Conservation (phyloP, 1,140 invertebrate genomes). For the Periplaneta americana region DNA sequence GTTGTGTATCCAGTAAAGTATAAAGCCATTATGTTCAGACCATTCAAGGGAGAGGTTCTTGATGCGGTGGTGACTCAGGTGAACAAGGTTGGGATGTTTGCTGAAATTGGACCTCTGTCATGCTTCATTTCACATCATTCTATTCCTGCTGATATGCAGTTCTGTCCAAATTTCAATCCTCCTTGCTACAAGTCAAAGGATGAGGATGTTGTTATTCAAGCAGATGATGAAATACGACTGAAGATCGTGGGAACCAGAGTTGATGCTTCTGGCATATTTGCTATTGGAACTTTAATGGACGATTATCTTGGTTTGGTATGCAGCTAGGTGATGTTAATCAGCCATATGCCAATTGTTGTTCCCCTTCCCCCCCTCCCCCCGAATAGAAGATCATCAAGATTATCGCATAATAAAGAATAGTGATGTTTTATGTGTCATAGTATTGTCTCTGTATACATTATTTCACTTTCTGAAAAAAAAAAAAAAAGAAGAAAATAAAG, state of each 20-base stretch:
- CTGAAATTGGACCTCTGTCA: slow-evolving; percentile 97
- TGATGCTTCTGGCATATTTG: slow-evolving; percentile 92
- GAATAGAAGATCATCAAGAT: too few relatives aligned
- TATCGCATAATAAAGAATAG: too few relatives aligned
- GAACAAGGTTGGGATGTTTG: slow-evolving; percentile 99
- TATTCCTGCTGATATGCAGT: slow-evolving; percentile 98
- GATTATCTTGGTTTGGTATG: slow-evolving; percentile 85
- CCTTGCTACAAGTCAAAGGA: slow-evolving; percentile 99
- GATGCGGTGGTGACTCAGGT: slow-evolving; percentile 99
- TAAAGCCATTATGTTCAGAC: slow-evolving; percentile 98
- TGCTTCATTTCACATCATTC: slow-evolving; percentile 99
- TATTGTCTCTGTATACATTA: too few relatives aligned
- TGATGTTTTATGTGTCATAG: too few relatives aligned
- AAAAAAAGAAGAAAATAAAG: too few relatives aligned
- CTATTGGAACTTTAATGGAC: slow-evolving; percentile 97
- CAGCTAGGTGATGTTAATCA: too few relatives aligned
- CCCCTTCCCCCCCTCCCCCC: too few relatives aligned
- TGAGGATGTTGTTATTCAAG: slow-evolving; percentile 96
- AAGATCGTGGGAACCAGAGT: slow-evolving; percentile 99
- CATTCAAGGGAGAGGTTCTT: slow-evolving; percentile 98
- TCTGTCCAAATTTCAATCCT: slow-evolving; percentile 95
- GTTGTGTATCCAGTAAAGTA: slow-evolving; percentile 99
- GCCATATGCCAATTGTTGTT: too few relatives aligned
- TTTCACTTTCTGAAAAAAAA: too few relatives aligned
- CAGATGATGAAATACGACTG: slow-evolving; percentile 95